Evolutionary conservation across 2,888 invertebrate genomes (phyloP).

Genomic region (Agriopis leucophaearia): DNA sequence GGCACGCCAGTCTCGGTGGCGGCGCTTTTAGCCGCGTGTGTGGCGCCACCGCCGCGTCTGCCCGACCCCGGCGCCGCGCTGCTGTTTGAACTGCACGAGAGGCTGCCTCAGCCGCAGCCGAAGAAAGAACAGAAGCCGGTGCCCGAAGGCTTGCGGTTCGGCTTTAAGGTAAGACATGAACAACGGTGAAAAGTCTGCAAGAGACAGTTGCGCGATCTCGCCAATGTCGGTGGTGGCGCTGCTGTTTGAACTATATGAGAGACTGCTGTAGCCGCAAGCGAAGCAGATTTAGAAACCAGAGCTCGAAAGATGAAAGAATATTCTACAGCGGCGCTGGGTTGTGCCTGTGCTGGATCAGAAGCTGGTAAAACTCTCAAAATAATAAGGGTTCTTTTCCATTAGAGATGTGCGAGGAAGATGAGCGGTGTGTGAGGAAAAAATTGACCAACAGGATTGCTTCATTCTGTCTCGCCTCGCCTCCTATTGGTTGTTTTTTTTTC

Average conservation of each 20-base stretch:
- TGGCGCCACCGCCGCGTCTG: constrained; percentile 84
- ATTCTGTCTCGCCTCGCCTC: no score
- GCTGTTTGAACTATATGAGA: constrained; percentile 84
- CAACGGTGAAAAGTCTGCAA: constrained; percentile 47
- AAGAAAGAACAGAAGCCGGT: constrained; percentile 69
- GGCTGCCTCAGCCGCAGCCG: constrained; percentile 60
- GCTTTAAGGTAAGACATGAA: constrained; percentile 71
- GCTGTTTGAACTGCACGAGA: constrained; percentile 84
- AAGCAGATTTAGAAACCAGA: constrained; percentile 67
- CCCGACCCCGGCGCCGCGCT: constrained; percentile 87
- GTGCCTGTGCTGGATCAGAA: no score
- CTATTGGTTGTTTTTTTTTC: no score
- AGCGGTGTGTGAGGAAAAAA: no score
- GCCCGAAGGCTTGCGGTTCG: constrained; percentile 72
- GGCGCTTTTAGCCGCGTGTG: constrained; percentile 85
- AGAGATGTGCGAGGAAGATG: no score
- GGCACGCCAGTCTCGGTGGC: constrained; percentile 89
- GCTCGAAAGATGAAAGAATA: constrained; percentile 53
- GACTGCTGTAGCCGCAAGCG: constrained; percentile 56
- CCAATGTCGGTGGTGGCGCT: constrained; percentile 87
- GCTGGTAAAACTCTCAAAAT: no score
- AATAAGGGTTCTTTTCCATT: no score
- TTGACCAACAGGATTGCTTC: no score
- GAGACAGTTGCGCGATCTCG: constrained; percentile 72
- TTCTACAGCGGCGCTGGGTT: no score